Base-by-base conservation (phyloP, 1,140 invertebrate genomes). In the Probaryconus sp. region DNA sequence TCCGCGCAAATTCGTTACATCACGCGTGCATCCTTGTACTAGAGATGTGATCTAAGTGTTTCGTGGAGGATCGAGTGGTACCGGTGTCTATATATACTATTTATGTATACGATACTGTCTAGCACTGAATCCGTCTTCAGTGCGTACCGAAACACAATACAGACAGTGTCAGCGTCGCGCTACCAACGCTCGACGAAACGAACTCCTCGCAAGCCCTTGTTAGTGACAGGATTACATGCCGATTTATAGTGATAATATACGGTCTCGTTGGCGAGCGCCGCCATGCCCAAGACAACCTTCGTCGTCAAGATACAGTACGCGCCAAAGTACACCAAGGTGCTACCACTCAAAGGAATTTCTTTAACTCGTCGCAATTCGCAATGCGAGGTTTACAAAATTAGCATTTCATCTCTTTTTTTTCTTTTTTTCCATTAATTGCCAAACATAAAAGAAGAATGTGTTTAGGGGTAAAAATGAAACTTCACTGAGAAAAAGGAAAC, bases 1-100 rank as follows among this genome's bases (percentile, higher is more conserved):
- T 64, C 45, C 63, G 80, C 74, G 69, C 75, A 77, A 84, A 80
- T 81, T 83, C 79, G 81, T 84, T 83, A 80, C 81, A 78, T 84
- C 81, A 83, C 51, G 42, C 67, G 35, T 48, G 38, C 53, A 77
- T 71, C 61, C 72, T 73, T 76, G 72, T 75, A 40, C 53, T 5
- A 50, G 33, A 67, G 72, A 43, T 9, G 45, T 56, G 28, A 45
- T 51, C 33, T 33, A 58, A 45, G 53, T 65, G 26, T 58, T 50
- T 68, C 61, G 51, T 33, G 37, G 11, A 28, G 58, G 63, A 65
- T 48, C 65, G 14, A 30, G 42, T 28, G 37, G 14, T 50, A 43
- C 43, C 30, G 33, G 38, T 45, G 13, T 33, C 17, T 31, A 42
- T 68, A 68, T 47, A 47, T 47, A 47, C n/a, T n/a, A n/a, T n/a